Conservation (phyloP, 1,140 invertebrate species). For the Euwallacea similis region DNA sequence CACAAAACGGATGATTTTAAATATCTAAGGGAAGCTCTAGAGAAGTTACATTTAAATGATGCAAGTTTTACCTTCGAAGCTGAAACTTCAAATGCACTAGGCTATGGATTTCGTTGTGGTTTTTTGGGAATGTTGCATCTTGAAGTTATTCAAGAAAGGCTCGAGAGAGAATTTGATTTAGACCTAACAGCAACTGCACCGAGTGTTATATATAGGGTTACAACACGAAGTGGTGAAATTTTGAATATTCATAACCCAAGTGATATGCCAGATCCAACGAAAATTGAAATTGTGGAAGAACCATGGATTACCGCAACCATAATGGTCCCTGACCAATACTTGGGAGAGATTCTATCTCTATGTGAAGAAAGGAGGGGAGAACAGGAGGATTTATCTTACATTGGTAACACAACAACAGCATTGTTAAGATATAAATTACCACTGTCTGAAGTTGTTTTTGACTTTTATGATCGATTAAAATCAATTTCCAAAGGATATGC, state of each 20-base stretch:
- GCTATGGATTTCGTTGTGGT: not conserved
- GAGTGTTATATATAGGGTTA: not conserved
- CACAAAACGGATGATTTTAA: no score
- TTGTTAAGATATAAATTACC: no score
- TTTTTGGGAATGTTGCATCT: not conserved
- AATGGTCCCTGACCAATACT: not conserved
- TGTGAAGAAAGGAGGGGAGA: not conserved
- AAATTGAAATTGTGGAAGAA: not conserved
- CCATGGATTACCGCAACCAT: not conserved
- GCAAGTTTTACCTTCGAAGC: not conserved
- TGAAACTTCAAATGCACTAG: not conserved
- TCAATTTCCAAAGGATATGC: no score
- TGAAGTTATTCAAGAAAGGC: not conserved
- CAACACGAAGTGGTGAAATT: no score
- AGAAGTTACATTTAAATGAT: no score
- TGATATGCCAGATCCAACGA: not conserved
- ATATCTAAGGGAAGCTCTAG: no score
- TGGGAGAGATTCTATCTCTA: not conserved
- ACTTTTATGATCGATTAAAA: no score
- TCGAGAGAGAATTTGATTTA: not conserved
- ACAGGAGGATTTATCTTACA: no score
- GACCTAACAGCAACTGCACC: not conserved
- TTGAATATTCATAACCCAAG: not conserved
- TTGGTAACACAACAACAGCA: no score
- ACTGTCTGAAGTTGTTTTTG: no score